phyloP scores from a whole-genome alignment of 2,888 invertebrate genomes.

The Dromius quadrimaculatus region DNA sequence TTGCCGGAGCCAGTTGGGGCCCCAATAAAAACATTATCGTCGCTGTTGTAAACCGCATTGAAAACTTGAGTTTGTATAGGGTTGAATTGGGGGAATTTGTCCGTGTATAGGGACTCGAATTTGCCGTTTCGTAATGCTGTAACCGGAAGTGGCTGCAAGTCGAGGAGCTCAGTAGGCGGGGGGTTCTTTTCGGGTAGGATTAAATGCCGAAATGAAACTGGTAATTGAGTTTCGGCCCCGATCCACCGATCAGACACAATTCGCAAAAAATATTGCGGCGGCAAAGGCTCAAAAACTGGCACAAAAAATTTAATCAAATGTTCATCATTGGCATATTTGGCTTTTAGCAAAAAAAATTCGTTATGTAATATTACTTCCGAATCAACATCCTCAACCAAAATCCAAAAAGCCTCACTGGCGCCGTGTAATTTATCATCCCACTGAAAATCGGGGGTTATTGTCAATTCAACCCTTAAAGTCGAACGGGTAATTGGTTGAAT shows the following conservation, averaged over 20 bases:
- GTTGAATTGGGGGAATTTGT: constrained; percentile 94
- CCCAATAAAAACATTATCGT: constrained; percentile 97
- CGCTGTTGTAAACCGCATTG: constrained; percentile 97
- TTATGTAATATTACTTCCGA: constrained; percentile 94
- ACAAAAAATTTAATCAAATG: constrained; percentile 98
- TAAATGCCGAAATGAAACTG: constrained; percentile 96
- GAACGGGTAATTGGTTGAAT: constrained; percentile 97
- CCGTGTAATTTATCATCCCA: constrained; percentile 97
- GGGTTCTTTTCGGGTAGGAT: constrained; percentile 98
- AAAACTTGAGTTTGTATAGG: constrained; percentile 99
- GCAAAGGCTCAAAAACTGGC: constrained; percentile 97
- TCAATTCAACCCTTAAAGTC: constrained; percentile 94
- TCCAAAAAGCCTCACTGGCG: constrained; percentile 89
- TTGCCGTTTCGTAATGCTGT: constrained; percentile 90
- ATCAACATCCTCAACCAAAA: constrained; percentile 88
- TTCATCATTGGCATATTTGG: constrained; percentile 94
- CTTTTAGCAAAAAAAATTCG: constrained; percentile 91
- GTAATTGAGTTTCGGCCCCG: constrained; percentile 94
- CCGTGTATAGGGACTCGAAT: constrained; percentile 87
- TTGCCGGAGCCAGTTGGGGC: constrained; percentile 94
- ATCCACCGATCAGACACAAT: constrained; percentile 94
- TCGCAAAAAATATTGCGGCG: constrained; percentile 96
- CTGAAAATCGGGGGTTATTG: constrained; percentile 98
- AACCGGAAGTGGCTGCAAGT: constrained; percentile 95
- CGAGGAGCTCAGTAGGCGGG: constrained; percentile 96